phyloP scores from a whole-genome alignment of 2,113 vertebrate species.

The Tychaedon coryphoeus region DNA sequence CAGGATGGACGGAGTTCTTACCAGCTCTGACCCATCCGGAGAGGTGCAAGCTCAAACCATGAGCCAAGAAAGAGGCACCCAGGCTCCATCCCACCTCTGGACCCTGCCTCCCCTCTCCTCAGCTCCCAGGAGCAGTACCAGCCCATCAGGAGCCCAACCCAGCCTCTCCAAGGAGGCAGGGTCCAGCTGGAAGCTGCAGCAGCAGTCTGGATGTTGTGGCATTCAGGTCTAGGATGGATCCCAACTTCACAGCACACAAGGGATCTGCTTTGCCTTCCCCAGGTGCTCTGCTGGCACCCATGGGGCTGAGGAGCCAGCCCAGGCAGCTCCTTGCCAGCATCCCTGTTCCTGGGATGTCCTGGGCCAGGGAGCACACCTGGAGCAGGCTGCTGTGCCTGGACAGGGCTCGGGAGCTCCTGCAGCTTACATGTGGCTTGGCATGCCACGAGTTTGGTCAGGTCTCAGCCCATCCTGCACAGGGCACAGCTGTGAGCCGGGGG shows the following conservation, averaged over 20 bases:
- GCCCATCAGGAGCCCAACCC: background rate
- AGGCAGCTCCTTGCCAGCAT: background rate
- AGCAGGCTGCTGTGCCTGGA: background rate
- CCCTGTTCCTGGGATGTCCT: background rate
- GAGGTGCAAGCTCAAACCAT: background rate
- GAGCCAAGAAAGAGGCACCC: background rate
- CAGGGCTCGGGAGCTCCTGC: accelerated
- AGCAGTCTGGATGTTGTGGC: accelerated
- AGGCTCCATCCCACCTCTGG: background rate
- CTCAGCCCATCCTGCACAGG: background rate
- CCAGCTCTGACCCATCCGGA: background rate
- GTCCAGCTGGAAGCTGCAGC: background rate
- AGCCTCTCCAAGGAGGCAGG: background rate
- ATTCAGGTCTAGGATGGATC: background rate
- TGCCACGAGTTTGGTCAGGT: background rate
- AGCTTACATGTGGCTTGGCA: background rate
- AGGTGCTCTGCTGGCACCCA: background rate
- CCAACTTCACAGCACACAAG: background rate
- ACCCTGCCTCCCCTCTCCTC: background rate
- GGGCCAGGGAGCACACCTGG: background rate
- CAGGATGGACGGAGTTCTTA: background rate
- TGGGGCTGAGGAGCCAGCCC: accelerated
- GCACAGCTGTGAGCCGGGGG: background rate
- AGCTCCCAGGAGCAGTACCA: background rate
- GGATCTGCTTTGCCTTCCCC: background rate